Conservation (phyloP, 2,797 vertebrate genomes). For the Nyctibius grandis region DNA sequence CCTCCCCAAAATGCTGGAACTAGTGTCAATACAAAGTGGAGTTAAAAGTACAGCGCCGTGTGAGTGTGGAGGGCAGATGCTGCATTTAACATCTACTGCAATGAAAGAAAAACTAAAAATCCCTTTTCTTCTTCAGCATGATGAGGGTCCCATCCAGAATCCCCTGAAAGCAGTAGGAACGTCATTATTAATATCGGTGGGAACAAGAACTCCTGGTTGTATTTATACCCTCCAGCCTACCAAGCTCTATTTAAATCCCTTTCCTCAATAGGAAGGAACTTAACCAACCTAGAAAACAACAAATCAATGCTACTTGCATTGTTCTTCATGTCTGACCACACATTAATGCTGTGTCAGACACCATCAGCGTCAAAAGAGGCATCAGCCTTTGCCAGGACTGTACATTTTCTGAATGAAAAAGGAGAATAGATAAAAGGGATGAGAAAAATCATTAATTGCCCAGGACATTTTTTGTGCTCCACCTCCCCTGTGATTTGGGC, state of each 20-base stretch:
- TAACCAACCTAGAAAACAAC: constrained; percentile 54
- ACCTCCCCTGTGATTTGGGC: not conserved
- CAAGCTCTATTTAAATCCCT: not conserved
- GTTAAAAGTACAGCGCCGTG: too few relatives aligned
- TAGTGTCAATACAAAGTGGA: accelerated
- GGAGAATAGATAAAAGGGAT: not conserved
- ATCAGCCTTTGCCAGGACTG: not conserved
- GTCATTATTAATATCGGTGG: accelerated
- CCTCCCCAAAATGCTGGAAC: not conserved
- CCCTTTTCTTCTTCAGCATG: not conserved
- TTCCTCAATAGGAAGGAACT: not conserved
- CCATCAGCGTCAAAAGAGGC: constrained; percentile 17
- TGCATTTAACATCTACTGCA: not conserved
- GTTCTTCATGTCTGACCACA: constrained; percentile 53
- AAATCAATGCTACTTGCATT: constrained; percentile 51
- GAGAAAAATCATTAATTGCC: not conserved
- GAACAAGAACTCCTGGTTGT: not conserved
- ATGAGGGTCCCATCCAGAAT: not conserved
- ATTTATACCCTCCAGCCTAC: not conserved
- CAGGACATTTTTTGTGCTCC: not conserved
- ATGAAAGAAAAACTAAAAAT: not conserved
- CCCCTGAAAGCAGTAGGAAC: not conserved
- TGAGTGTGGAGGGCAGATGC: not conserved
- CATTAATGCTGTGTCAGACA: constrained; percentile 47
- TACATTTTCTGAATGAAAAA: not conserved